Evolutionary conservation across 2,797 vertebrate genomes (phyloP).

Genomic region (Syngnathus acus): DNA sequence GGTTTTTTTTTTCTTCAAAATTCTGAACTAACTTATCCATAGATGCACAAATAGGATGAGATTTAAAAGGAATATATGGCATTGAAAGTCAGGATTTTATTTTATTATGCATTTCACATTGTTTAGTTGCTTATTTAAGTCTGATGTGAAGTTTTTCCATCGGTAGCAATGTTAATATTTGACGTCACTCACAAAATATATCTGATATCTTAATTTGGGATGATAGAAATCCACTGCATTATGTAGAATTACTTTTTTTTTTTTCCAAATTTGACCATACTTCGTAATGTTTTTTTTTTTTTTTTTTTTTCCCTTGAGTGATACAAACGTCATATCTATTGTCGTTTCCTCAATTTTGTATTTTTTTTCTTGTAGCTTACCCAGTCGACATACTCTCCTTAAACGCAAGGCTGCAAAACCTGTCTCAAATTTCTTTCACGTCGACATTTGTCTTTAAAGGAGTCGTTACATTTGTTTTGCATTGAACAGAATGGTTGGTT

Average conservation of each 20-base stretch:
- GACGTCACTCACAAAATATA: not conserved
- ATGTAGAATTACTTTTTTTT: not conserved
- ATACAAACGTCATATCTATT: not conserved
- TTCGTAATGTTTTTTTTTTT: not conserved
- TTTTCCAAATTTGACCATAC: not conserved
- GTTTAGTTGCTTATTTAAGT: constrained; percentile 42
- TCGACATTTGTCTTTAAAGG: constrained; percentile 21
- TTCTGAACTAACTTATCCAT: constrained; percentile 62
- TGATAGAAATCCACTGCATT: constrained; percentile 27
- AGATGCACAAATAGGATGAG: constrained; percentile 61
- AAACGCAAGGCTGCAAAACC: not conserved
- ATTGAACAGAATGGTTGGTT: constrained; percentile 47
- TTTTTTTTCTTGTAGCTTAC: not conserved
- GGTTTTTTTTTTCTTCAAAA: not conserved
- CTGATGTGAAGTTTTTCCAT: constrained; percentile 27
- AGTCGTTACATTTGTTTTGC: constrained; percentile 47
- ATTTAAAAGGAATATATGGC: constrained; percentile 52
- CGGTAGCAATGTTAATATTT: constrained; percentile 35
- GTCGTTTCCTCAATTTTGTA: not conserved
- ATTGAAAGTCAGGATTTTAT: constrained; percentile 30
- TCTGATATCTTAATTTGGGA: not conserved
- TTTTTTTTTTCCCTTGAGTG: not conserved
- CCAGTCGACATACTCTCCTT: not conserved
- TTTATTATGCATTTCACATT: constrained; percentile 34
- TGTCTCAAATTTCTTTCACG: not conserved